phyloP scores from a whole-genome alignment of 2,888 invertebrate genomes.

The Nematopogon swammerdamellus region DNA sequence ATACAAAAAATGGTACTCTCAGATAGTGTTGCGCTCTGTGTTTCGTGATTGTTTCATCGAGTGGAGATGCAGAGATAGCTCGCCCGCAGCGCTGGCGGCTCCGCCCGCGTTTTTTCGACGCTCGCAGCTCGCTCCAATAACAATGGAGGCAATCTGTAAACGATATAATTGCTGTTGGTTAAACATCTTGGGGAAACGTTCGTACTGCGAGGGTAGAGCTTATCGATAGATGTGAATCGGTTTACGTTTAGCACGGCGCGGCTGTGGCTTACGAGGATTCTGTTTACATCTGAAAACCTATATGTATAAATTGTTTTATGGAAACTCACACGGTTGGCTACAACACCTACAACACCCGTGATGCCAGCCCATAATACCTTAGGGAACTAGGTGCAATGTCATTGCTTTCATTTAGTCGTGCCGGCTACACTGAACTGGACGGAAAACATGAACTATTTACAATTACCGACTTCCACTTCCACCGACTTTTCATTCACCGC shows the following conservation, averaged over 20 bases:
- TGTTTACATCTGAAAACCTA: too few species aligned
- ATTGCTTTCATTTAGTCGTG: too few species aligned
- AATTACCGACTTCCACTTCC: too few species aligned
- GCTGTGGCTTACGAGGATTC: too few species aligned
- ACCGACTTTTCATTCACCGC: too few species aligned
- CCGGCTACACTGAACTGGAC: too few species aligned
- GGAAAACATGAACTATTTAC: too few species aligned
- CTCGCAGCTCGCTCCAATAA: not conserved
- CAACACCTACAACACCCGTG: too few species aligned
- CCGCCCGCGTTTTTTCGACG: not conserved
- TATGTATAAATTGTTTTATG: too few species aligned
- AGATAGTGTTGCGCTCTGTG: not conserved
- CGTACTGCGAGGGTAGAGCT: not conserved
- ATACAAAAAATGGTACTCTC: not conserved
- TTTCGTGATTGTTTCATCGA: slow-evolving; percentile 2
- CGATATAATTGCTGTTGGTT: not conserved
- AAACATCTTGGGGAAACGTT: not conserved
- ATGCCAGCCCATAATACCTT: too few species aligned
- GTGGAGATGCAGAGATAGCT: not conserved
- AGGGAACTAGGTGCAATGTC: too few species aligned
- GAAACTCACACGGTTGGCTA: too few species aligned
- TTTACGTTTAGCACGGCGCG: not conserved
- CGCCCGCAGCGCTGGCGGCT: not conserved
- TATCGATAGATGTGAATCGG: not conserved
- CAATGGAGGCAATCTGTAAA: not conserved